Evolutionary conservation across 2,113 vertebrate species (phyloP).

Genomic region (Nematolebias whitei): DNA sequence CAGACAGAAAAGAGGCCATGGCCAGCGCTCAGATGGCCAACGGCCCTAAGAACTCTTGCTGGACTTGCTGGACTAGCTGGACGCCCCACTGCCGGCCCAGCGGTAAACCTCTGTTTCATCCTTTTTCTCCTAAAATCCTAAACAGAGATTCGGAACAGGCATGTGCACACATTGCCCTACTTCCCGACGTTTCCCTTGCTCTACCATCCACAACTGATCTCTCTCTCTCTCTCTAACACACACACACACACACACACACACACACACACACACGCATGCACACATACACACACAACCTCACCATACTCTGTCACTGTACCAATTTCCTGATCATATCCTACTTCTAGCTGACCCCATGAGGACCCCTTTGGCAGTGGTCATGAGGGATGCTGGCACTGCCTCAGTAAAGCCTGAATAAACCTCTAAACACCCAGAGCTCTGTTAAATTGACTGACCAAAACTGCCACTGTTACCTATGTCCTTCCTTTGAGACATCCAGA

Average conservation of each 20-base stretch:
- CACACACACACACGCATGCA: too few species aligned
- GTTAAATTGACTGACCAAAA: slow-evolving; percentile 49
- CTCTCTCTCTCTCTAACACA: too few species aligned
- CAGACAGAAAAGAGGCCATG: slow-evolving; percentile 71
- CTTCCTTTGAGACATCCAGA: slow-evolving; percentile 48
- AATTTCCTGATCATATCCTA: slow-evolving; percentile 33
- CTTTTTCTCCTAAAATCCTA: slow-evolving; percentile 37
- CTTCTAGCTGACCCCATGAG: slow-evolving; percentile 42
- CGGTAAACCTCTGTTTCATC: slow-evolving; percentile 46
- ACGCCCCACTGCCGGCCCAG: slow-evolving; percentile 36
- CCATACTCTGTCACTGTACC: slow-evolving; percentile 10
- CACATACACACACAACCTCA: too few species aligned
- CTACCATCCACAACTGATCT: neutral
- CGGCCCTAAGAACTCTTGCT: slow-evolving; percentile 56
- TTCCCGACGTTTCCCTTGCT: slow-evolving; percentile 1
- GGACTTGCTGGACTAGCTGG: slow-evolving; percentile 57
- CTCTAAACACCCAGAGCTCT: slow-evolving; percentile 45
- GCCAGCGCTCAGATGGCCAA: slow-evolving; percentile 58
- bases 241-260: neutral
- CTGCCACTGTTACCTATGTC: slow-evolving; percentile 55
- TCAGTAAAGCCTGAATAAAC: slow-evolving; percentile 63
- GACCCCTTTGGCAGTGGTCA: slow-evolving; percentile 46
- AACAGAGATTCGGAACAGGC: slow-evolving; percentile 5
- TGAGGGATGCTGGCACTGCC: slow-evolving; percentile 44
- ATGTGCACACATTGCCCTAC: slow-evolving; percentile 8